Conservation (phyloP, 2,113 vertebrate genomes). For the Motacilla alba region DNA sequence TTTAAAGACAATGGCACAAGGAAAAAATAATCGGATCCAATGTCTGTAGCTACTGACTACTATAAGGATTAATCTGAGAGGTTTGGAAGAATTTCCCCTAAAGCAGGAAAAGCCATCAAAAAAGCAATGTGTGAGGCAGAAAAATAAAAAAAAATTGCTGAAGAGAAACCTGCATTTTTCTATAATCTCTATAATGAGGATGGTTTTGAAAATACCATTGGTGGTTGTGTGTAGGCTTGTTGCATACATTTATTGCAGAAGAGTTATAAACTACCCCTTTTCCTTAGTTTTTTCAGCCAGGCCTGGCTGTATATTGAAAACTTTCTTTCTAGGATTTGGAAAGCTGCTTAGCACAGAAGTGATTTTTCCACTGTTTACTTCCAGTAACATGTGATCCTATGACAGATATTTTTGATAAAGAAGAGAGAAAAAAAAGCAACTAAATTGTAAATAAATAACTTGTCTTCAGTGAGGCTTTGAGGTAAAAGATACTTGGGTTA, state of each 20-base stretch:
- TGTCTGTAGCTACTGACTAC: background rate
- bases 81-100: conserved; percentile 35
- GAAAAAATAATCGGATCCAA: background rate
- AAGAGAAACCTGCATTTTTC: background rate
- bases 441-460: background rate
- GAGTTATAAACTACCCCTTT: background rate
- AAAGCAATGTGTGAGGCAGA: background rate
- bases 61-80: background rate
- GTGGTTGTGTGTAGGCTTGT: background rate
- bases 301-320: background rate
- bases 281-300: background rate
- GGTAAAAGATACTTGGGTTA: background rate
- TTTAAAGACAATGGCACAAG: background rate
- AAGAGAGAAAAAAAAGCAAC: background rate
- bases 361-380: background rate
- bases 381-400: background rate
- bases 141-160: background rate
- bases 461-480: background rate
- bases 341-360: background rate
- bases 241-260: background rate
- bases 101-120: conserved; percentile 52
- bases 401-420: background rate
- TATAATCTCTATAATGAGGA: background rate
- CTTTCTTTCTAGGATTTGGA: background rate
- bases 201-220: background rate